Percentiles rank a stretch among this genome's conserved stretches.
phyloP scores from a whole-genome alignment of 2,113 vertebrate species.

The Gymnobelideus leadbeateri region DNA sequence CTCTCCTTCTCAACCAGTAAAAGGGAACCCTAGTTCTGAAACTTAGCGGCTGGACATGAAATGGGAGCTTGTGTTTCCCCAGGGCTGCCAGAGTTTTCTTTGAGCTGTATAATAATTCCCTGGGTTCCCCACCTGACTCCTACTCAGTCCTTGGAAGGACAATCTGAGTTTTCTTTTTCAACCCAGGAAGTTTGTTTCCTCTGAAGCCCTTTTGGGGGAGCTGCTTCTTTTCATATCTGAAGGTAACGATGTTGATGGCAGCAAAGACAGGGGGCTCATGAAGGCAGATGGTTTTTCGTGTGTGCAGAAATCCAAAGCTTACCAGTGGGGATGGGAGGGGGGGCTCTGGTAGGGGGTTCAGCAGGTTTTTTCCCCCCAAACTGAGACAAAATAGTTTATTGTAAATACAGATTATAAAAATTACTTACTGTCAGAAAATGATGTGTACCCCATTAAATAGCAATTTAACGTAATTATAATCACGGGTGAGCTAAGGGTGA shows the following conservation, averaged over 20 bases:
- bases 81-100: fast-evolving
- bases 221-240: slow-evolving; percentile 79
- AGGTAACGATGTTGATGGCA: neutral
- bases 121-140: neutral
- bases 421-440: slow-evolving; percentile 80
- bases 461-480: slow-evolving; percentile 71
- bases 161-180: slow-evolving; percentile 30
- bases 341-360: slow-evolving; percentile 58
- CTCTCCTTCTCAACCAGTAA: neutral
- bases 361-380: slow-evolving; percentile 42
- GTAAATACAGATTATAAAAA: slow-evolving; percentile 81
- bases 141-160: neutral
- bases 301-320: neutral
- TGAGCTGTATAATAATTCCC: no score
- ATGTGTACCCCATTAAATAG: slow-evolving; percentile 83
- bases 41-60: neutral
- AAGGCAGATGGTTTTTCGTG: slow-evolving; percentile 14
- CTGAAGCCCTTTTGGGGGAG: slow-evolving; percentile 79
- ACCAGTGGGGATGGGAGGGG: slow-evolving; percentile 43
- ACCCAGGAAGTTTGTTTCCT: slow-evolving; percentile 65
- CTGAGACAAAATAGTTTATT: slow-evolving; percentile 72
- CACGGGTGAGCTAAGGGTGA: slow-evolving; percentile 71
- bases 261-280: neutral
- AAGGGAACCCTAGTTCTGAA: neutral
- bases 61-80: neutral